Base-by-base conservation (phyloP, 2,113 vertebrate genomes). In the Rutilus rutilus region DNA sequence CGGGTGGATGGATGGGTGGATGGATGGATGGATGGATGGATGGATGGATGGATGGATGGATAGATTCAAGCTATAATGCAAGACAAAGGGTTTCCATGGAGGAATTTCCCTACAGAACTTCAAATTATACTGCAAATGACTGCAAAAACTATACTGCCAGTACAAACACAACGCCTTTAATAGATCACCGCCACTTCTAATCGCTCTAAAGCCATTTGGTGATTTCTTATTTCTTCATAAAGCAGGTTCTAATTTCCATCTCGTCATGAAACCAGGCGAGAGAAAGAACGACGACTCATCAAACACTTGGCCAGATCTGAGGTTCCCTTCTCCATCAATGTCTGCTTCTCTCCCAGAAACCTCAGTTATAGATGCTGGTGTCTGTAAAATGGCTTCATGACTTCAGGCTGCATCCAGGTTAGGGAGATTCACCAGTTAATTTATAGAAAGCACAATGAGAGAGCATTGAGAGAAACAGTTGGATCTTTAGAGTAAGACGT, bases 201-300 rank as follows among this genome's bases (percentile, higher is more conserved):
- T 33, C 27, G 3, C 62, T 15, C 9, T 50, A 30, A 82, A 82
- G 79, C 79, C 39, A 47, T 65, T 17, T 21, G 42, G 59, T 67
- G 42, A 65, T 50, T 67, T 82, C 60, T 82, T 82, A 67, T 82
- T 60, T 79, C 21, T 60, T 60, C 11, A 39, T 60, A 39, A 59
- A 19, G 19, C 76, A 42, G 54, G 10, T 17, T 78, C 33, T 60
- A 60, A 42, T 60, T 86, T 81, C 36, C 65, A 81, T 7, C 42
- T 19, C 42, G 27, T 82, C 92, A 88, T 93, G 93, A 94, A 94
- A 93, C 75, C 54, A 47, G 21, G 47, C 60, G 71, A 86, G 87
- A 85, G 83, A 64, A 47, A 91, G 87, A 86, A 91, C 88, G 92
- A 92, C 62, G 30, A 75, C 80, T 23, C 15, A 86, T 86, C 90